These are phyloP conservation scores for Pedetes capensis DNA, from an alignment of 2,113 vertebrate genomes.

Conservation along the genomic window DNA sequence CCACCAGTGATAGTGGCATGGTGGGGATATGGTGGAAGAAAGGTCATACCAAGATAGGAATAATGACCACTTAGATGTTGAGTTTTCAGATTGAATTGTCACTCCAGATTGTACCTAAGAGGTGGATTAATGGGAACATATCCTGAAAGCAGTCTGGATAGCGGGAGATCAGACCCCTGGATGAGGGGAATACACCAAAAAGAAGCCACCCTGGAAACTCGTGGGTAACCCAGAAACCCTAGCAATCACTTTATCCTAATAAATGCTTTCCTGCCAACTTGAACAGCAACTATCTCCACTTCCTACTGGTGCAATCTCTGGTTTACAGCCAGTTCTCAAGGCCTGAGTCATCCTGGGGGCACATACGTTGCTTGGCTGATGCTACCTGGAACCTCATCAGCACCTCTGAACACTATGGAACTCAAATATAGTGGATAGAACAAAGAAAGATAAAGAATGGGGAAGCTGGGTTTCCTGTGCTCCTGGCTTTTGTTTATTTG, in stretches of 20 bases:
- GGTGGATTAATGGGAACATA: neutral
- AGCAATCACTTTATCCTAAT: neutral
- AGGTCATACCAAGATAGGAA: neutral
- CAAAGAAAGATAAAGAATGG: neutral
- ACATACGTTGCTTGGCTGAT: neutral
- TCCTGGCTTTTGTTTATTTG: neutral
- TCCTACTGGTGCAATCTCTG: neutral
- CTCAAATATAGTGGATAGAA: neutral
- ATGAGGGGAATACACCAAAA: neutral
- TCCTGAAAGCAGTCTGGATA: neutral
- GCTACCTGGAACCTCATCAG: neutral
- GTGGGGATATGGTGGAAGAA: neutral
- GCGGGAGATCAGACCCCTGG: neutral
- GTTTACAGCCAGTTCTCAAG: neutral
- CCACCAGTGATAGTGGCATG: neutral
- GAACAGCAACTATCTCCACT: neutral
- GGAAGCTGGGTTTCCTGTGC: neutral
- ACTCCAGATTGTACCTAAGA: neutral
- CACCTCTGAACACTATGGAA: neutral
- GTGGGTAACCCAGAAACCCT: neutral
- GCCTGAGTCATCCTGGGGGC: neutral
- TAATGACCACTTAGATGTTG: neutral
- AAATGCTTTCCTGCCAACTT: neutral
- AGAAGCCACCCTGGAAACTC: neutral
- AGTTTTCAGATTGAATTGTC: neutral